phyloP scores from a whole-genome alignment of 2,888 invertebrate species.

The Chymomyza caudatula region DNA sequence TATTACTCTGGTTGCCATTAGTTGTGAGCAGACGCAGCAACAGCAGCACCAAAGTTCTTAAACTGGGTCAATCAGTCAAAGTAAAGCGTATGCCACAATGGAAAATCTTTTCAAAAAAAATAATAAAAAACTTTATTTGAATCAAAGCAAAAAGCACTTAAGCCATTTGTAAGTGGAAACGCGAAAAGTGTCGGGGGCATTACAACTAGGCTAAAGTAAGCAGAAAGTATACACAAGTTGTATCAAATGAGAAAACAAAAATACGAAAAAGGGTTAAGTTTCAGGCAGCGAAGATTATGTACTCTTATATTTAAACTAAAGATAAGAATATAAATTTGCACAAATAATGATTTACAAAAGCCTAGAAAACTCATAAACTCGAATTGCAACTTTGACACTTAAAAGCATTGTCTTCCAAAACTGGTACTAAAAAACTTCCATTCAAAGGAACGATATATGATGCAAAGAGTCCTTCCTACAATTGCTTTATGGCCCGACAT shows the following conservation, averaged over 20 bases:
- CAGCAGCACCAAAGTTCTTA: conserved; percentile 19
- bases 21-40: not conserved
- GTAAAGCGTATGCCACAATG: conserved; percentile 6
- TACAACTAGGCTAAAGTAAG: conserved; percentile 29
- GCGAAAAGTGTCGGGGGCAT: conserved; percentile 35
- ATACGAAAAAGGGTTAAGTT: not conserved
- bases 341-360: too few relatives aligned
- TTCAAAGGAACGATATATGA: too few relatives aligned
- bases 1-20: conserved; percentile 10
- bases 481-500: too few relatives aligned
- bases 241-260: not conserved
- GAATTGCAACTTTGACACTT: too few relatives aligned
- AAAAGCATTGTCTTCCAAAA: too few relatives aligned
- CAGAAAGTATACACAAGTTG: conserved; percentile 26
- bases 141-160: conserved; percentile 40
- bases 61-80: conserved; percentile 59
- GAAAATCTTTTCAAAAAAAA: not conserved
- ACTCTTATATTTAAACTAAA: not conserved
- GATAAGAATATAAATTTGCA: too few relatives aligned
- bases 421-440: too few relatives aligned
- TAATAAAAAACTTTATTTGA: conserved; percentile 23
- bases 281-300: not conserved
- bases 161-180: conserved; percentile 20
- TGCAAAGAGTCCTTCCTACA: too few relatives aligned
- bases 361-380: too few relatives aligned